Percentiles rank a stretch among this genome's conserved stretches.
Evolutionary conservation across 35 echinoderm and acorn worm genomes (phyloP).

Genomic region (Acanthaster planci): DNA sequence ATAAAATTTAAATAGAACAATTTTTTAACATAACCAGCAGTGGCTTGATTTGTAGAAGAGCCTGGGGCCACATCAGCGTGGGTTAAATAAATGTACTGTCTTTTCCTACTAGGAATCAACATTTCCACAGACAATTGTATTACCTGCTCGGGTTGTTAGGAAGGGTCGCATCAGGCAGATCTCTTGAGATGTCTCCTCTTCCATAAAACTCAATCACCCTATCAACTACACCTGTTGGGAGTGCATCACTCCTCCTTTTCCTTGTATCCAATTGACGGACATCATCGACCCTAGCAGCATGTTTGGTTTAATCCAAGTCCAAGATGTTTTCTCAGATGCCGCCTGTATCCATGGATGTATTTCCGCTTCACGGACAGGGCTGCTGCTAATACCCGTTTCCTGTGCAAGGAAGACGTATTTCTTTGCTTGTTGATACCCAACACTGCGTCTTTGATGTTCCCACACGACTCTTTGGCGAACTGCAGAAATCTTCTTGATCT

Average conservation of each 20-base stretch:
- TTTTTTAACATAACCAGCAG: too few species aligned
- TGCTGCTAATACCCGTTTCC: constrained; percentile 21
- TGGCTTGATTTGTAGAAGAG: too few species aligned
- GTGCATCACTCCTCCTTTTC: constrained; percentile 18
- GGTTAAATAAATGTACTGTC: too few species aligned
- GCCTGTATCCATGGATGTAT: background rate
- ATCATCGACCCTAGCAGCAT: background rate
- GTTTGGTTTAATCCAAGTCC: constrained; percentile 7
- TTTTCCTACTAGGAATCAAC: too few species aligned
- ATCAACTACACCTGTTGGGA: background rate
- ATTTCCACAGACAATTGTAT: too few species aligned
- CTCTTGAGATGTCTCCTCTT: constrained; percentile 36
- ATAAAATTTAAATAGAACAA: too few species aligned
- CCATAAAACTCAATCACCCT: constrained; percentile 30
- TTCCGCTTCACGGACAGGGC: constrained; percentile 20
- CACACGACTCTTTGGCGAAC: background rate
- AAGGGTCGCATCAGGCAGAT: constrained; percentile 49
- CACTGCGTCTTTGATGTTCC: constrained; percentile 6
- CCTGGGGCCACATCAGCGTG: too few species aligned
- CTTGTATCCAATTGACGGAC: background rate
- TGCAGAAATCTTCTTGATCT: background rate
- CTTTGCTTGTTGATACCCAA: constrained; percentile 14
- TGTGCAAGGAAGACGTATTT: constrained; percentile 11
- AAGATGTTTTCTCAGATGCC: constrained; percentile 29
- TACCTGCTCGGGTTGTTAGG: too few species aligned